Evolutionary conservation across 2,797 vertebrate species (phyloP), one percentile per base, ranked within the genome.

Genomic region (Pseudochromis fuscus): DNA sequence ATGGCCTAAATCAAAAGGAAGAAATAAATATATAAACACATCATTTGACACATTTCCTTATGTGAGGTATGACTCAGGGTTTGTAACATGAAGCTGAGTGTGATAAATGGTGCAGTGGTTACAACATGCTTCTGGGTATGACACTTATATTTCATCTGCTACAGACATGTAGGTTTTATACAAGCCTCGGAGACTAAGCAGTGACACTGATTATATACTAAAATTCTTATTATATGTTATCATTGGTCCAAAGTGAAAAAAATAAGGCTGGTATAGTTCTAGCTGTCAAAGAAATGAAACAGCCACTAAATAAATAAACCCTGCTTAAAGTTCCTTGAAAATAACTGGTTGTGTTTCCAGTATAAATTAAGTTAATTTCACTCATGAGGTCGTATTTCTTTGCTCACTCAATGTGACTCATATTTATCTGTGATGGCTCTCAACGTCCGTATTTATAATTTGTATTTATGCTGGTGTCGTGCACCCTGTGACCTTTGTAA

Each of bases 51-150:
- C 25, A 45, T 11, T 23, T 12, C 15, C 25, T 48, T 10, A 46
- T 33, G 21, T 64, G 38, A 51, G 59, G 18, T 59, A 21, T 61
- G 45, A 57, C 50, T 71, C 74, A 75, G 74, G 53, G 81, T 81
- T 80, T 63, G 57, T 67, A 69, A 74, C 23, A 45, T 28, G 63
- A 71, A 77, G 82, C 59, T 46, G 68, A 31, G 58, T 76, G 52
- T 73, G 76, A 85, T 79, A 55, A 81, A 75, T 30, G 52, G 15
- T 55, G 21, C 58, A 33, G 38, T 57, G 30, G 64, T 70, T 67
- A 56, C 67, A 69, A 58, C 64, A 76, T 53, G 18, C 27, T 63
- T 37, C 60, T 38, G 49, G 35, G 67, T 80, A 65, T 70, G 64
- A 21, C 44, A 57, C 60, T 70, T 69, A 64, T 83, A 72, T 49